Percentiles rank a stretch among this genome's conserved stretches.
phyloP scores from a whole-genome alignment of 2,888 invertebrate species.

The Cremastinae sp. region DNA sequence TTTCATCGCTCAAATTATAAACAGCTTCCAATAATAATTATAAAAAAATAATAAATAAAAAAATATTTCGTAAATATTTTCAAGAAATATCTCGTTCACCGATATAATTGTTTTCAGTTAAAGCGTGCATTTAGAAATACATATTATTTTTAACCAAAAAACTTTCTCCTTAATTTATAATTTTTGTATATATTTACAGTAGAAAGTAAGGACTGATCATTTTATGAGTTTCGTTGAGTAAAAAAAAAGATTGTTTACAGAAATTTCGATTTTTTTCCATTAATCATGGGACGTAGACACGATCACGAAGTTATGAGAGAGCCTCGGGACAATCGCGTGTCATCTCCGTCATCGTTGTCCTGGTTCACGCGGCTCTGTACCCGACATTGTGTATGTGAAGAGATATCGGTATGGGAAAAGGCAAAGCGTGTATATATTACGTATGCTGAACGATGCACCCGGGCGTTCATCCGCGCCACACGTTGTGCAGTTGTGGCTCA shows the following conservation, averaged over 20 bases:
- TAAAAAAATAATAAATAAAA: no score
- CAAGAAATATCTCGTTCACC: no score
- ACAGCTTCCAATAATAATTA: no score
- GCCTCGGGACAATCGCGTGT: slow-evolving; percentile 62
- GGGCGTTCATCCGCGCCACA: slow-evolving; percentile 53
- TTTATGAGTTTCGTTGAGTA: neutral
- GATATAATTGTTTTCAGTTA: no score
- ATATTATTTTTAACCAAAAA: no score
- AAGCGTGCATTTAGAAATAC: no score
- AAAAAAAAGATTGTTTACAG: neutral
- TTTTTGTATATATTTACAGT: neutral
- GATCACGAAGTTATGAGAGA: slow-evolving; percentile 52
- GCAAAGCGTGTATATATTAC: slow-evolving; percentile 49
- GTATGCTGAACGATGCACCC: slow-evolving; percentile 58
- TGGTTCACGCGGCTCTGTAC: slow-evolving; percentile 47
- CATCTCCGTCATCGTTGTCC: slow-evolving; percentile 62
- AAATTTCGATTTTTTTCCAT: slow-evolving; percentile 2
- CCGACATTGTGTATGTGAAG: slow-evolving; percentile 15
- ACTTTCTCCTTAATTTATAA: no score
- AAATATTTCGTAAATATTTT: no score
- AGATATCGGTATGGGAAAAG: slow-evolving; percentile 45
- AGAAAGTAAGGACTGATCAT: neutral
- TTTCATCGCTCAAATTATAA: no score
- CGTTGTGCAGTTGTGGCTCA: slow-evolving; percentile 44
- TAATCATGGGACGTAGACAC: slow-evolving; percentile 15